phyloP scores from a whole-genome alignment of 2,888 invertebrate species.

The Biston betularia region DNA sequence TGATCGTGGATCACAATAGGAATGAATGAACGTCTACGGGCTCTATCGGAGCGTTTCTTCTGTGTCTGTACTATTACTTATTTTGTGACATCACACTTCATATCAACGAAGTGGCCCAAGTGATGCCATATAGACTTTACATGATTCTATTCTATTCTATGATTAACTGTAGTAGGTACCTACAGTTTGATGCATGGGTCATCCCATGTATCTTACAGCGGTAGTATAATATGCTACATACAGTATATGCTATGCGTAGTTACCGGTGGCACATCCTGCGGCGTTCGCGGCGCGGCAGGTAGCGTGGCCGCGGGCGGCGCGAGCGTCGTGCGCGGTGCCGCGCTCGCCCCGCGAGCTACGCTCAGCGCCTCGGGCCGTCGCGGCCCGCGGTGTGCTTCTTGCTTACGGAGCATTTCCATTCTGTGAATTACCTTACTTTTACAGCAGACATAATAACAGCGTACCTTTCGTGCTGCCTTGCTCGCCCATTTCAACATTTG shows the following conservation, averaged over 20 bases:
- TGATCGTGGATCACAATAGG: too few relatives aligned
- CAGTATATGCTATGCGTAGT: slow-evolving; percentile 20
- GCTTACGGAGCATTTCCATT: slow-evolving; percentile 52
- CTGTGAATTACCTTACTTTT: slow-evolving; percentile 31
- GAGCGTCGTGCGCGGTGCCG: slow-evolving; percentile 64
- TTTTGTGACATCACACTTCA: too few relatives aligned
- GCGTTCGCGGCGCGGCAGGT: slow-evolving; percentile 87
- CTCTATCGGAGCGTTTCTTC: too few relatives aligned
- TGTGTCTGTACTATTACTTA: too few relatives aligned
- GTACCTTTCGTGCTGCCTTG: too few relatives aligned
- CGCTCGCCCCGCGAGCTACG: slow-evolving; percentile 60
- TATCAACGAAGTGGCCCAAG: too few relatives aligned
- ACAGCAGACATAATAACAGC: background rate
- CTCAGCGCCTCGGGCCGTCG: slow-evolving; percentile 72
- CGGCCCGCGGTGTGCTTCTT: slow-evolving; percentile 61
- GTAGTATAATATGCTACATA: background rate
- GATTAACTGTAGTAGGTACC: too few relatives aligned
- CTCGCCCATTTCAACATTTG: background rate
- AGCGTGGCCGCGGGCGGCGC: slow-evolving; percentile 69
- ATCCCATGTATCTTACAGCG: background rate
- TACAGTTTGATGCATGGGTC: too few relatives aligned
- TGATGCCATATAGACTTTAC: too few relatives aligned
- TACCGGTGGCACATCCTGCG: slow-evolving; percentile 89
- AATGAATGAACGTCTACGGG: too few relatives aligned
- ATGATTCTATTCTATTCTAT: too few relatives aligned